These are phyloP conservation scores for Ranitomeya variabilis DNA, from an alignment of 2,113 vertebrate species.

Conservation along the genomic window DNA sequence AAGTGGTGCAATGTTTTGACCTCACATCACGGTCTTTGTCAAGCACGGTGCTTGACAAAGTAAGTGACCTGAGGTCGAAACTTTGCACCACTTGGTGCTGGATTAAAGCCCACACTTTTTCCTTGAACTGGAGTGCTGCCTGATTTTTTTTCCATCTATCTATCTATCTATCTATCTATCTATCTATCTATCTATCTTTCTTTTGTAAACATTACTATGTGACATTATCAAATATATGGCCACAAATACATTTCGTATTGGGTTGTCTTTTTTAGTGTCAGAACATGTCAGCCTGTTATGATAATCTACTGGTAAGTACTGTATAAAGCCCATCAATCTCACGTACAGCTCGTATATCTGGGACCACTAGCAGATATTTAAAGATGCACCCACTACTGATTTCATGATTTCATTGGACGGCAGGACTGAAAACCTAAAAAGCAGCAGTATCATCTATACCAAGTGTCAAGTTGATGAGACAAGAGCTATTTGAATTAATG, in stretches of 20 bases:
- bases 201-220: not conserved
- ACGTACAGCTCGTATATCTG: not conserved
- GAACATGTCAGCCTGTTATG: not conserved
- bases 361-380: not conserved
- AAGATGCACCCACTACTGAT: not conserved
- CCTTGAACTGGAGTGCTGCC: too few species aligned
- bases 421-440: constrained; percentile 14
- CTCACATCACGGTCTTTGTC: too few species aligned
- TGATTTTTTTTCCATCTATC: too few species aligned
- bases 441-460: not conserved
- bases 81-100: too few species aligned
- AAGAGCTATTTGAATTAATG: constrained; percentile 22
- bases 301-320: not conserved
- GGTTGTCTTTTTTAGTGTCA: not conserved
- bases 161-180: too few species aligned
- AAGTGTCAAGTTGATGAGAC: constrained; percentile 45
- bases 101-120: too few species aligned
- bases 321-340: not conserved
- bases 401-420: not conserved
- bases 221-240: not conserved
- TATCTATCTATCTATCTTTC: not conserved
- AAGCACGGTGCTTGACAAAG: too few species aligned
- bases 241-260: not conserved
- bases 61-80: too few species aligned
- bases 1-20: too few species aligned